Evolutionary conservation across 2,888 invertebrate genomes (phyloP), one percentile per base, ranked within the genome.

Genomic region (Tenthredo notha): DNA sequence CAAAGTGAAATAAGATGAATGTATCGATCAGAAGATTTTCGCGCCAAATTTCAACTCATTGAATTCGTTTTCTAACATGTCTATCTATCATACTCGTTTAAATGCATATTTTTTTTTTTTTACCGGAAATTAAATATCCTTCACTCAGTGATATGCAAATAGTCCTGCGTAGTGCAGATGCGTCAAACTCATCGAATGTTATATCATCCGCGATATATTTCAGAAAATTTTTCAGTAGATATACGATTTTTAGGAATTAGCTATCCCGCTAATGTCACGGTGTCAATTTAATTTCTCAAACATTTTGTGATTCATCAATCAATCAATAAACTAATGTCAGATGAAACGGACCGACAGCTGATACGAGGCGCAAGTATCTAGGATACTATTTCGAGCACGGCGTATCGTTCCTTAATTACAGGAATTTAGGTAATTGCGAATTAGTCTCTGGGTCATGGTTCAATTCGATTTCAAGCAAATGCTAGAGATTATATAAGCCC

Each of bases 101-200:
- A 61, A 80, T 58, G 80, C 61, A 80, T 21, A 40, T 61, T 80
- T n/a, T n/a, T n/a, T n/a, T n/a, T n/a, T n/a, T n/a, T n/a, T 61
- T 25, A 61, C 80, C 80, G 80, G 80, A 80, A 80, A 80, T 80
- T 80, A 80, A 80, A 80, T 40, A 80, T 80, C 61, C 78, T 80
- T 40, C n/a, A 40, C 29, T 37, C 78, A 80, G 37, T 33, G 58
- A 80, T 43, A 43, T 21, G 78, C 78, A 58, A 29, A 61, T 25
- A 21, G 50, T 58, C 21, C 7, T 9, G 43, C 18, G 37, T 61
- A 78, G 33, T 58, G 54, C 78, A 74, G 54, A 77, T 15, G n/a
- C 54, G 77, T 6, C 50, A 29, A 15, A 61, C 61, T 61, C 40
- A 80, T 80, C 78, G 25, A 80, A 80, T 61, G 12, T 21, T 40